Evolutionary conservation across 2,888 invertebrate genomes (phyloP).

Genomic region (Entomobrya proxima): DNA sequence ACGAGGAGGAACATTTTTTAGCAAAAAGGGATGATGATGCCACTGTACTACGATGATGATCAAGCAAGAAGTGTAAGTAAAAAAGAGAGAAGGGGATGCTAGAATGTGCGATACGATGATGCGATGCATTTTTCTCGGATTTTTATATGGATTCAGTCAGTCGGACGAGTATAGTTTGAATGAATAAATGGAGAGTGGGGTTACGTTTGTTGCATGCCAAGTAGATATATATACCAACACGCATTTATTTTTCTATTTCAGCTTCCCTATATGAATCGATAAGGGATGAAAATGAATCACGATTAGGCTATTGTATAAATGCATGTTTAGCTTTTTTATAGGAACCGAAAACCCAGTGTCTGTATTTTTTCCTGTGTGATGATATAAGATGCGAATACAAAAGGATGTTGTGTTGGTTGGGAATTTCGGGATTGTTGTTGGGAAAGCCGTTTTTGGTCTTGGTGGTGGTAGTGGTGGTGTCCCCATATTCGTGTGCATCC

Average conservation of each 20-base stretch:
- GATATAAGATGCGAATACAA: background rate
- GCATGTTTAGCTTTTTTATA: slow-evolving; percentile 22
- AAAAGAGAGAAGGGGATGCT: slow-evolving; percentile 27
- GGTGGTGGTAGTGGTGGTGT: slow-evolving; percentile 33
- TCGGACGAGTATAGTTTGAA: slow-evolving; percentile 34
- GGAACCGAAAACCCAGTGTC: background rate
- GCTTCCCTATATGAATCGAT: background rate
- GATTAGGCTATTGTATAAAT: slow-evolving; percentile 34
- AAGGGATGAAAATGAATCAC: slow-evolving; percentile 60
- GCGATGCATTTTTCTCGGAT: slow-evolving; percentile 60
- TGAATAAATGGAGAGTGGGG: slow-evolving; percentile 15
- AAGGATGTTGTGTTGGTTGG: slow-evolving; percentile 50
- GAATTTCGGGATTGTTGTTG: slow-evolving; percentile 61
- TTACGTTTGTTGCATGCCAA: slow-evolving; percentile 44
- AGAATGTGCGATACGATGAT: slow-evolving; percentile 32
- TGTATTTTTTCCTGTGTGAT: slow-evolving; percentile 35
- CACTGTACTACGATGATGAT: slow-evolving; percentile 39
- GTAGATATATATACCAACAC: slow-evolving; percentile 4
- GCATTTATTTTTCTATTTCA: slow-evolving; percentile 7
- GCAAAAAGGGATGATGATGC: slow-evolving; percentile 37
- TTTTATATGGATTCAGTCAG: slow-evolving; percentile 59
- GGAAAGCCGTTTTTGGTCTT: slow-evolving; percentile 55
- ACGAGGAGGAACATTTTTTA: slow-evolving; percentile 33
- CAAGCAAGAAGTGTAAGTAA: slow-evolving; percentile 58
- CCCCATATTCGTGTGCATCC: slow-evolving; percentile 16